A percentile compares a stretch with the other conserved stretches of the same genome.
These are phyloP conservation scores for Drosophila varians DNA, from an alignment of 1,140 invertebrate species.

Conservation along the genomic window DNA sequence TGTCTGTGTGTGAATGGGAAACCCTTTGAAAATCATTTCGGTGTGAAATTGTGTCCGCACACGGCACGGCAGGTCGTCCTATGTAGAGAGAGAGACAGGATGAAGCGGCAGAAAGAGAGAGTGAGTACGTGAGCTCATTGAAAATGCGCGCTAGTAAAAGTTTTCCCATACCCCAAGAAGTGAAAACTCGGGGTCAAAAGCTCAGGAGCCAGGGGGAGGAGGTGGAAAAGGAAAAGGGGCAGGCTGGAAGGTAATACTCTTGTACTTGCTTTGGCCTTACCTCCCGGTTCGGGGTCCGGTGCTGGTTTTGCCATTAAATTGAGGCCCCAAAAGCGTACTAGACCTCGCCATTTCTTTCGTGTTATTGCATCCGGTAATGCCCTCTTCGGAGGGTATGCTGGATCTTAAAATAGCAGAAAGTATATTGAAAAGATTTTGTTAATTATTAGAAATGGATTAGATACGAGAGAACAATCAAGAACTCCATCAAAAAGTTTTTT, in stretches of 20 bases:
- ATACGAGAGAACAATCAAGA: no score
- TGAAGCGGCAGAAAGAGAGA: slow-evolving; percentile 16
- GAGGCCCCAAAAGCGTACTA: slow-evolving; percentile 65
- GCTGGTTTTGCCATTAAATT: slow-evolving; percentile 60
- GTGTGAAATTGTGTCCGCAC: slow-evolving; percentile 76
- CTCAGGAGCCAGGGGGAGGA: neutral
- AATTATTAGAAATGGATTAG: no score
- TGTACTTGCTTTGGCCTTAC: slow-evolving; percentile 35
- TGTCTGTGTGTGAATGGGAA: neutral
- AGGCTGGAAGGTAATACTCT: slow-evolving; percentile 27
- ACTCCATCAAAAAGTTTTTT: no score
- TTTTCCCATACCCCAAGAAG: slow-evolving; percentile 25
- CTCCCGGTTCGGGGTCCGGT: slow-evolving; percentile 26
- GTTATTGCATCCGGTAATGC: slow-evolving; percentile 9
- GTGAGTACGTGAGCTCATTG: slow-evolving; percentile 69
- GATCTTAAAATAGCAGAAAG: neutral
- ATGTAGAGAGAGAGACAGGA: neutral
- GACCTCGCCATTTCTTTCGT: slow-evolving; percentile 22
- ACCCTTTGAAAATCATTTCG: slow-evolving; percentile 72
- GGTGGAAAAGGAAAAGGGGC: neutral
- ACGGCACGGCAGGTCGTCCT: slow-evolving; percentile 14
- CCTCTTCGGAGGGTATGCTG: slow-evolving; percentile 8
- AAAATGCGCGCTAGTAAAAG: slow-evolving; percentile 68
- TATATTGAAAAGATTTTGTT: neutral
- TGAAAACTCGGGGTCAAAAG: slow-evolving; percentile 12